Conservation (phyloP, 2,113 vertebrate species). For the Protobothrops flavoviridis region DNA sequence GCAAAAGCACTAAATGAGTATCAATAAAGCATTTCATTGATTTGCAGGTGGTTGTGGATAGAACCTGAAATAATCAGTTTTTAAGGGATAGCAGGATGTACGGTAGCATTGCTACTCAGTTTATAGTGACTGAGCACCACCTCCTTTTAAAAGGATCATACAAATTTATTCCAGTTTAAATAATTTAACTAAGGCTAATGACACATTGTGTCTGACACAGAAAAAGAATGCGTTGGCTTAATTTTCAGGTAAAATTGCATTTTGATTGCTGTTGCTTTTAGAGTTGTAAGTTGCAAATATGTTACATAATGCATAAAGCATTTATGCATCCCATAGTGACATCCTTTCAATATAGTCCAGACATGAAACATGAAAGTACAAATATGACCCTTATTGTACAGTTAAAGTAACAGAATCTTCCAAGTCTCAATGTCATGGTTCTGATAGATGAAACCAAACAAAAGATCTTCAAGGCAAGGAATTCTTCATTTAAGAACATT, state of each 20-base stretch:
- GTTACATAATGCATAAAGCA: neutral
- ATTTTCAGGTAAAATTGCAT: neutral
- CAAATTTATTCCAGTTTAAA: neutral
- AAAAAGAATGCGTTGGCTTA: neutral
- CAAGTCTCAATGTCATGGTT: neutral
- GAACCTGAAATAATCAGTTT: slow-evolving; percentile 30
- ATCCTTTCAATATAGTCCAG: neutral
- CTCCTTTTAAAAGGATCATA: slow-evolving; percentile 22
- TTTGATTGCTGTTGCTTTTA: neutral
- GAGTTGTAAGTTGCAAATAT: neutral
- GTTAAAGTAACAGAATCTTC: neutral
- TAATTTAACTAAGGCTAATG: neutral
- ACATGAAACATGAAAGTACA: neutral
- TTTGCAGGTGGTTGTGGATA: neutral
- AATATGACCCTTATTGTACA: neutral
- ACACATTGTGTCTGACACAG: neutral
- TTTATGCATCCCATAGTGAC: neutral
- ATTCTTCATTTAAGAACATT: too few relatives aligned
- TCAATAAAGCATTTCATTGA: slow-evolving; percentile 60
- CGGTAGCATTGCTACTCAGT: slow-evolving; percentile 20
- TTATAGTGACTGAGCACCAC: slow-evolving; percentile 13
- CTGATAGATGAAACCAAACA: too few relatives aligned
- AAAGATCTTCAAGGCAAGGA: too few relatives aligned
- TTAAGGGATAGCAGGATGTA: slow-evolving; percentile 25
- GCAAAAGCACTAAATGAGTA: slow-evolving; percentile 42